phyloP scores from a whole-genome alignment of 2,113 vertebrate genomes.

The Dasyprocta punctata region DNA sequence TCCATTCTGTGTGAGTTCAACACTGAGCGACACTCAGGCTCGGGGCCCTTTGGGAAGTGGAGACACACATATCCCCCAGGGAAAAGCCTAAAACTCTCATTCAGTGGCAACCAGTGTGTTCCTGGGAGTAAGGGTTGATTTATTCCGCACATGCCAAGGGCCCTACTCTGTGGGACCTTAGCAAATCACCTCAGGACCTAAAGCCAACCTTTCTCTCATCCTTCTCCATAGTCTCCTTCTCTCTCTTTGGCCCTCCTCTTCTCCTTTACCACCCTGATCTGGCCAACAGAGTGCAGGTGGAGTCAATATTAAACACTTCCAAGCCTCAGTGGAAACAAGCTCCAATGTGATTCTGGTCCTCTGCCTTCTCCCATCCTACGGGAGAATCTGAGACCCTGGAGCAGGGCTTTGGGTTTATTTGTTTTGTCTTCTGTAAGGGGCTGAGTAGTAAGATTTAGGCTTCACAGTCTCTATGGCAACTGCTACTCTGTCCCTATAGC shows the following conservation, averaged over 20 bases:
- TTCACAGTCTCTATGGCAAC: neutral
- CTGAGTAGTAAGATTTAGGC: neutral
- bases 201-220: accelerated
- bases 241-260: accelerated
- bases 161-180: neutral
- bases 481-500: neutral
- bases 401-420: neutral
- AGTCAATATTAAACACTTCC: accelerated
- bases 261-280: neutral
- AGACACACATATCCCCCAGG: accelerated
- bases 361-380: neutral
- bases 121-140: accelerated
- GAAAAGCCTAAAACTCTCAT: neutral
- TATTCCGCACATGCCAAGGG: accelerated
- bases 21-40: neutral
- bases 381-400: neutral
- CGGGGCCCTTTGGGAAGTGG: neutral
- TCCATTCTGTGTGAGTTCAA: accelerated
- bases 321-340: accelerated
- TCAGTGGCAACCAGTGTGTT: accelerated
- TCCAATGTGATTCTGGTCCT: accelerated
- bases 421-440: neutral
- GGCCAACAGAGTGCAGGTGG: too few species aligned
- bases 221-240: too few species aligned
- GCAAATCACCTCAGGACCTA: too few species aligned